Conservation (phyloP, 1,140 invertebrate species). For the Drosophila sproati region DNA sequence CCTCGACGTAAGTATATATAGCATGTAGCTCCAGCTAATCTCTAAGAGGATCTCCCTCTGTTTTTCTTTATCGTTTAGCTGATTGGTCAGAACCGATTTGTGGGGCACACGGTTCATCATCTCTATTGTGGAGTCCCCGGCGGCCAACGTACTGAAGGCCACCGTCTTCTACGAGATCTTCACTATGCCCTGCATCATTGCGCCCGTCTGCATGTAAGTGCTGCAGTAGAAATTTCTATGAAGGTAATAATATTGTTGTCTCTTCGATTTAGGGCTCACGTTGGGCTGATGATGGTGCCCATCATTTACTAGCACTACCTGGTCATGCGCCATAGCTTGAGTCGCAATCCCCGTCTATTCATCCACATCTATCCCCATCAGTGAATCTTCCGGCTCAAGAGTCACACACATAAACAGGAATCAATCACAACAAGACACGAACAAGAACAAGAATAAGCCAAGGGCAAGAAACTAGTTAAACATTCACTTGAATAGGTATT, state of each 20-base stretch:
- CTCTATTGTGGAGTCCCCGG: slow-evolving; percentile 93
- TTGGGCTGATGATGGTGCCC: slow-evolving; percentile 91
- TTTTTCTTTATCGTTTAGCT: slow-evolving; percentile 86
- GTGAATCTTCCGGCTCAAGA: slow-evolving; percentile 89
- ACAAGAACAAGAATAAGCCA: slow-evolving; percentile 28
- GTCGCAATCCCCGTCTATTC: slow-evolving; percentile 91
- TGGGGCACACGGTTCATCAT: slow-evolving; percentile 94
- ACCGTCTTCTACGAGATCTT: slow-evolving; percentile 96
- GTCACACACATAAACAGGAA: slow-evolving; percentile 60
- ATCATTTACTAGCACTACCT: slow-evolving; percentile 98
- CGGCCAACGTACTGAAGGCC: slow-evolving; percentile 93
- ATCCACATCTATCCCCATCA: slow-evolving; percentile 88
- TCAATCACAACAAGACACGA: slow-evolving; percentile 5
- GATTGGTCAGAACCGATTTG: slow-evolving; percentile 93
- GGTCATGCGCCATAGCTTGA: slow-evolving; percentile 93
- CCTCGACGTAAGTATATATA: slow-evolving; percentile 92
- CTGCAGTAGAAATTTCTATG: slow-evolving; percentile 85
- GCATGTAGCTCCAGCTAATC: slow-evolving; percentile 20
- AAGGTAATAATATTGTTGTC: neutral
- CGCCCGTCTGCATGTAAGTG: slow-evolving; percentile 95
- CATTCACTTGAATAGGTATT: slow-evolving; percentile 38
- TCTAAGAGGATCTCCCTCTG: slow-evolving; percentile 2
- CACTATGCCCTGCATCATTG: slow-evolving; percentile 93
- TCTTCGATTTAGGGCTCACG: slow-evolving; percentile 89
- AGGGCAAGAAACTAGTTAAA: slow-evolving; percentile 14